Conservation (phyloP, 1,140 invertebrate genomes). For the Diuraphis noxia region DNA sequence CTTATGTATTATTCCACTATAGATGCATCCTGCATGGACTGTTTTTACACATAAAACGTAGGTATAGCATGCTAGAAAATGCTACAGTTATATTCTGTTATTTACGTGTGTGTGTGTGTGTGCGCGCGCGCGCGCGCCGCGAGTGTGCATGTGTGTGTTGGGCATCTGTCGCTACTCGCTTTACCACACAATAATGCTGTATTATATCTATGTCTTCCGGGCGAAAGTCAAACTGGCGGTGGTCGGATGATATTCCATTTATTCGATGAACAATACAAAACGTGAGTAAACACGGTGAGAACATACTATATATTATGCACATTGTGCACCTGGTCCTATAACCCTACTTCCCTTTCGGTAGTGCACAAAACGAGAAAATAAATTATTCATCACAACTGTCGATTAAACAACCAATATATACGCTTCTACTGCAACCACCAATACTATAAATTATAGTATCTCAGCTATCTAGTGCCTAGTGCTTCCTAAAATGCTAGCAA, state of each 20-base stretch:
- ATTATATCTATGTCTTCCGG: slow-evolving; percentile 2
- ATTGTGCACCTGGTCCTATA: not conserved
- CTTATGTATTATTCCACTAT: too few relatives aligned
- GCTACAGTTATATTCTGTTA: too few relatives aligned
- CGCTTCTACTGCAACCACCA: not conserved
- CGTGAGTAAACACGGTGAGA: not conserved
- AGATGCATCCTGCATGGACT: too few relatives aligned
- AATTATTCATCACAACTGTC: slow-evolving; percentile 9
- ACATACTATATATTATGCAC: not conserved
- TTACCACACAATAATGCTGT: not conserved
- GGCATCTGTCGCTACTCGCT: not conserved
- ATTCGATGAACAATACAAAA: slow-evolving; percentile 13
- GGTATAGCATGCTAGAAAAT: too few relatives aligned
- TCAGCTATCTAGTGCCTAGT: not conserved
- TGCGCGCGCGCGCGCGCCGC: not conserved
- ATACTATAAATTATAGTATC: not conserved
- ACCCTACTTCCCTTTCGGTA: not conserved
- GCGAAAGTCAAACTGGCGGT: not conserved
- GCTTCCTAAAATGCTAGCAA: not conserved
- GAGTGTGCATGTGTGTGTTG: not conserved
- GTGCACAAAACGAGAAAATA: slow-evolving; percentile 5
- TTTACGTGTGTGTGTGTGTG: not conserved
- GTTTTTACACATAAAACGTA: too few relatives aligned
- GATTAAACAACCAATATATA: not conserved
- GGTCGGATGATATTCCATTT: slow-evolving; percentile 12